Conservation (phyloP, 2,113 vertebrate genomes). For the Chelonoidis abingdonii region DNA sequence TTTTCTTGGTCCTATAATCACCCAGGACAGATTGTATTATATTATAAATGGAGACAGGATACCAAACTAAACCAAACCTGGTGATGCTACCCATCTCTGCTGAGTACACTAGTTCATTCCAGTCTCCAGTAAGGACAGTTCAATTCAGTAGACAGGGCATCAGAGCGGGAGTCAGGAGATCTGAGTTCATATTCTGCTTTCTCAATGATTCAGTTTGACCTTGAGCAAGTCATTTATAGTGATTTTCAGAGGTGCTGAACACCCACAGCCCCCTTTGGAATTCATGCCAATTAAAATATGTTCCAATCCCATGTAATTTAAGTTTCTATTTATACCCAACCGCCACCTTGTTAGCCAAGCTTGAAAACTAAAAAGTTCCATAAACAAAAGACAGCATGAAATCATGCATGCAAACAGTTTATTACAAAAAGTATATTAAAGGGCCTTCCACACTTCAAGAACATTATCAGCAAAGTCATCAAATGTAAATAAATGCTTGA, state of each 20-base stretch:
- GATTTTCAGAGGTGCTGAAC: background rate
- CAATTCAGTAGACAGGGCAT: background rate
- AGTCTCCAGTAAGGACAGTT: background rate
- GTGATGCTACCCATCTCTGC: background rate
- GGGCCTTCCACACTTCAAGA: background rate
- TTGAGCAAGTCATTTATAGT: background rate
- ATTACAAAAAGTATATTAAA: background rate
- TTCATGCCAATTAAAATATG: background rate
- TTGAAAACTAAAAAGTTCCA: background rate
- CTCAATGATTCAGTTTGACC: background rate
- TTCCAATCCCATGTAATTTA: background rate
- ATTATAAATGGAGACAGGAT: background rate
- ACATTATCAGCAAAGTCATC: background rate
- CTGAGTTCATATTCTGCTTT: background rate
- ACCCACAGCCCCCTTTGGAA: background rate
- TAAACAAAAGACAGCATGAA: background rate
- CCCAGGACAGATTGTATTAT: background rate
- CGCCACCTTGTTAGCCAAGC: background rate
- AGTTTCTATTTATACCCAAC: background rate
- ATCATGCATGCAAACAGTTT: background rate
- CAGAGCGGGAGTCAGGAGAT: background rate
- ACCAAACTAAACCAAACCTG: background rate
- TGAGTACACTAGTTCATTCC: background rate
- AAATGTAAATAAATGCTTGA: background rate
- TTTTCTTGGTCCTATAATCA: background rate